Evolutionary conservation across 1,140 invertebrate genomes (phyloP), one percentile per base, ranked within the genome.

Genomic region (Drosophila melanogaster): DNA sequence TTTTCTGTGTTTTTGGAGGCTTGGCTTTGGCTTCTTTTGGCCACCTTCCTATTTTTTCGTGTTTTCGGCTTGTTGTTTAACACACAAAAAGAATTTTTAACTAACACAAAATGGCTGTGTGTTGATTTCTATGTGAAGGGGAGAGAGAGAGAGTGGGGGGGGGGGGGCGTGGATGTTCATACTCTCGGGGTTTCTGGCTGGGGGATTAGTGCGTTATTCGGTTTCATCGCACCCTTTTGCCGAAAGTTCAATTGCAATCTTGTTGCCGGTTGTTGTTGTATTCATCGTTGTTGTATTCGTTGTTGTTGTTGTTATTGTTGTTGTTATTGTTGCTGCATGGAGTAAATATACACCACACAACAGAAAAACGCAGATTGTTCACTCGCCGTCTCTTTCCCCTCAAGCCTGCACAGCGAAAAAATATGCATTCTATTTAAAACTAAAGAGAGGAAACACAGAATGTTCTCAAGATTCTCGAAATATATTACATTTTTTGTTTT

Each of bases 11-110:
- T 59, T 53, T 46, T 49, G 47, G 41, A 7, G 30, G 30, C 30
- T 30, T 30, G 56, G 41, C 43, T 55, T 67, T 65, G 43, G 49
- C 47, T 59, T 60, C 54, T 55, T 46, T 56, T 33, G 37, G 40
- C 49, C 47, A 35, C 4, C 0, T 59, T 59, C 50, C 41, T 41
- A 47, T 37, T 51, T 51, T 58, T 55, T 57, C 55, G 12, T 60
- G 56, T 66, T 51, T 56, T 49, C 12, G 33, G 41, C 44, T 57
- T 53, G 44, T 38, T 65, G 50, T 59, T 58, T 51, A 46, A 73
- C 53, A 66, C 53, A 80, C 84, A 87, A 87, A 87, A 89, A 87
- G 83, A 87, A 87, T 87, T 87, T 87, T 89, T 87, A 87, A 87
- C 84, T 89, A 87, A 87, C 84, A 77, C 62, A 67, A 87, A 87